Evolutionary conservation across 2,797 vertebrate genomes (phyloP).

Genomic region (Echeneis naucrates): DNA sequence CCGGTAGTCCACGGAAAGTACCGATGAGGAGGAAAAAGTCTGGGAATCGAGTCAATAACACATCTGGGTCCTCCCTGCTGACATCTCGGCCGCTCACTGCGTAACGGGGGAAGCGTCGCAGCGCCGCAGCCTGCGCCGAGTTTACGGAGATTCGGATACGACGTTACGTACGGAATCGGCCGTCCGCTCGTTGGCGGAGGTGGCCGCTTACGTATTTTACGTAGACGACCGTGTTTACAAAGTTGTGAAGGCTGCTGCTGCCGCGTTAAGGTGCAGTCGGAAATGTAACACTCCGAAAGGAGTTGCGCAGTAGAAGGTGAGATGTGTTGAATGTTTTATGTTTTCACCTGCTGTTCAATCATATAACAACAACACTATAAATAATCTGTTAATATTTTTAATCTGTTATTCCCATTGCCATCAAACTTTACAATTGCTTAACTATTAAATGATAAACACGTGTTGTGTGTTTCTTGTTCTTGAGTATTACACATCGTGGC

Average conservation of each 20-base stretch:
- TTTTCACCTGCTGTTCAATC: too few species aligned
- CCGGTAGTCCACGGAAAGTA: background rate
- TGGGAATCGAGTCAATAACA: constrained; percentile 50
- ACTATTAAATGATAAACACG: too few species aligned
- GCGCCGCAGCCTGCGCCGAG: too few species aligned
- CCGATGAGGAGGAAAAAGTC: too few species aligned
- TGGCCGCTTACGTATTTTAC: constrained; percentile 2
- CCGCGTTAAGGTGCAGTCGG: constrained; percentile 10
- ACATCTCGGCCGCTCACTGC: constrained; percentile 69
- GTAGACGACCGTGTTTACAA: constrained; percentile 54
- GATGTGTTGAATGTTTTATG: too few species aligned
- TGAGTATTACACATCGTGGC: too few species aligned
- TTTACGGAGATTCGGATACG: constrained; percentile 30
- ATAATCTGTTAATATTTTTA: too few species aligned
- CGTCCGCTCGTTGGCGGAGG: accelerated
- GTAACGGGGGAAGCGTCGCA: constrained; percentile 42
- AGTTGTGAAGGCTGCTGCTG: background rate
- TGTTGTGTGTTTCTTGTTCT: too few species aligned
- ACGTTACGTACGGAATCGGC: background rate
- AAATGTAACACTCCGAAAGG: background rate
- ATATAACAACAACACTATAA: too few species aligned
- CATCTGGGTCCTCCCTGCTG: constrained; percentile 51
- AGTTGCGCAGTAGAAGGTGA: background rate
- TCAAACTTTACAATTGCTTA: too few species aligned
- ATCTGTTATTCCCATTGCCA: too few species aligned